Base-by-base conservation (phyloP, 2,888 invertebrate genomes). In the Cordilura impudica region DNA sequence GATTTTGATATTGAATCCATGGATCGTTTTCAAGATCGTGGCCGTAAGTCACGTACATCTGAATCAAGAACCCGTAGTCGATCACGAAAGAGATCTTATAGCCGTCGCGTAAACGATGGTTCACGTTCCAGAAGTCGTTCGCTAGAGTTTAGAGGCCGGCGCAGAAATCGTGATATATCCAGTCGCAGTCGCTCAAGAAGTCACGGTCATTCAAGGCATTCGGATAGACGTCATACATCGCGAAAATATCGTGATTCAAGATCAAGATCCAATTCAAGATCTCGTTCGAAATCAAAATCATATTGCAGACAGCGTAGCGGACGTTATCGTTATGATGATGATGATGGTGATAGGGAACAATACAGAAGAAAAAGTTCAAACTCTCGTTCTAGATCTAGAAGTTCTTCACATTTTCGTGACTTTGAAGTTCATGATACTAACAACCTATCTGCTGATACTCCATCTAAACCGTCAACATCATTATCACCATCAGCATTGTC, bases 71-170 rank as follows among this genome's bases (percentile, higher is more conserved):
- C 63, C n/a, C 82, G 81, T 12, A 84, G 83, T 79, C 84, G 82
- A 18, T 86, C 85, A 26, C 82, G 83, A 8, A 84, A 85, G 58
- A 81, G 83, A 49, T 73, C 81, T 6, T 73, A 80, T 7, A 77
- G 74, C 7, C 67, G 73, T 14, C 83, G 81, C n/a, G 54, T 49
- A 43, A 69, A 71, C 54, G 31, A 71, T 23, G 66, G 49, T 12
- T 75, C 69, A 23, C 79, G 82, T 58, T 79, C 81, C 10, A 63
- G 78, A 3, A 82, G 82, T 71, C 83, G 80, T 19, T 79, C 81
- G 23, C 19, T 75, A 35, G 81, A 81, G 12, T 73, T 74, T 16
- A 67, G 75, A 21, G 43, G 53, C 21, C 66, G 60, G 35, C 69
- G 82, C 7, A 49, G 49, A 1, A 70, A 49, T 19, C 76, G 77